A percentile compares a stretch with the other conserved stretches of the same genome.
These are phyloP conservation scores for Alligator sinensis DNA, from an alignment of 2,113 vertebrate species.

Conservation along the genomic window DNA sequence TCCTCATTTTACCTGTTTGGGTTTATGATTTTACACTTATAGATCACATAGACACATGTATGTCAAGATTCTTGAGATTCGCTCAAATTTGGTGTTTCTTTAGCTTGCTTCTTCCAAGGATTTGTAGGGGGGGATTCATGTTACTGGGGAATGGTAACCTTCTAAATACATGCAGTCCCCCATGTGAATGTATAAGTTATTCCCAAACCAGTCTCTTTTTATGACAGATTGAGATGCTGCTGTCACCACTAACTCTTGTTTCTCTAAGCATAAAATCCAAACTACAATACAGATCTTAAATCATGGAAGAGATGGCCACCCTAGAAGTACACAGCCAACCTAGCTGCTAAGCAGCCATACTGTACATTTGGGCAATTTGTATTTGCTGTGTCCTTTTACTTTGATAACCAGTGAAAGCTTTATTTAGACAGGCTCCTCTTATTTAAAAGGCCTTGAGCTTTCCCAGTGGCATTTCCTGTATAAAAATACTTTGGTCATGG, in stretches of 20 bases:
- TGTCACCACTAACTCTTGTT: background rate
- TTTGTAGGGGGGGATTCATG: background rate
- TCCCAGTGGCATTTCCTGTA: background rate
- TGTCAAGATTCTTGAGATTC: conserved; percentile 13
- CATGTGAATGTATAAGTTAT: background rate
- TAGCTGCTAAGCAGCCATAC: background rate
- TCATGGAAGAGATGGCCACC: background rate
- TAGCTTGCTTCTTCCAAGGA: background rate
- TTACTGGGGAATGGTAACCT: background rate
- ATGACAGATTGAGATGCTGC: background rate
- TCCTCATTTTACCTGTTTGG: conserved; percentile 6
- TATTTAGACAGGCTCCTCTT: background rate
- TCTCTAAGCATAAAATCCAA: background rate
- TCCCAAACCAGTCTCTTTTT: background rate
- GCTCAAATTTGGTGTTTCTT: background rate
- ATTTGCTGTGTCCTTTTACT: background rate
- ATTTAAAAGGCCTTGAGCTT: background rate
- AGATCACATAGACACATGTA: background rate
- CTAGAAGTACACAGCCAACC: background rate
- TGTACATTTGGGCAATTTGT: background rate
- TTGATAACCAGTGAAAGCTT: background rate
- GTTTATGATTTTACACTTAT: conserved; percentile 36
- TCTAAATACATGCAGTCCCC: background rate
- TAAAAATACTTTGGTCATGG: background rate
- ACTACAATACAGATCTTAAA: background rate